Percentiles rank a stretch among this genome's conserved stretches.
These are phyloP conservation scores for Drosophila sp. DNA, from an alignment of 1,140 invertebrate species.

Conservation along the genomic window DNA sequence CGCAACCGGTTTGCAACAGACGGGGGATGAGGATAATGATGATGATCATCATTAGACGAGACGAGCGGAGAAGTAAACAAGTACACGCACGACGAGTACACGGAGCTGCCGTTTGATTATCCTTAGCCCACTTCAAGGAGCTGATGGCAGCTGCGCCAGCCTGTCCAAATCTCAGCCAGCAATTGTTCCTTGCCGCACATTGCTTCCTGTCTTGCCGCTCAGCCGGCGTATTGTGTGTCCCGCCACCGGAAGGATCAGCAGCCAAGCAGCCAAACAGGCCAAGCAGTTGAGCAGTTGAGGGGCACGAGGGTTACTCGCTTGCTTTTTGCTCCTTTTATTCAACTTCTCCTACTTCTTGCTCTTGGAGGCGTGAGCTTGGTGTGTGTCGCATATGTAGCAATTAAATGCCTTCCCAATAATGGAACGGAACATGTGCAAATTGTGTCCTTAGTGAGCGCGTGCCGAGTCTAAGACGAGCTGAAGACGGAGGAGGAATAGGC, in stretches of 20 bases:
- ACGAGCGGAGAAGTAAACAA: slow-evolving; percentile 59
- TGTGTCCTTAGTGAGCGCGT: slow-evolving; percentile 66
- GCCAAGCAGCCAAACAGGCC: no score
- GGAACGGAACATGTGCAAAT: slow-evolving; percentile 77
- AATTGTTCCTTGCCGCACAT: slow-evolving; percentile 79
- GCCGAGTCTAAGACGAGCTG: slow-evolving; percentile 44
- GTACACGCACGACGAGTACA: slow-evolving; percentile 62
- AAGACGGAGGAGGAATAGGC: slow-evolving; percentile 28
- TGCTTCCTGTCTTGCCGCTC: slow-evolving; percentile 72
- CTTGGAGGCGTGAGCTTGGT: slow-evolving; percentile 68
- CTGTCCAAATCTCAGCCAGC: slow-evolving; percentile 59
- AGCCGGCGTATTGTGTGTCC: slow-evolving; percentile 35
- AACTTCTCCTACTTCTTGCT: not conserved
- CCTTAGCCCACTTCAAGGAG: slow-evolving; percentile 72
- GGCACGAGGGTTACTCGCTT: slow-evolving; percentile 47
- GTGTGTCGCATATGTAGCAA: slow-evolving; percentile 82
- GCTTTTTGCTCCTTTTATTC: slow-evolving; percentile 4
- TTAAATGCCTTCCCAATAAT: slow-evolving; percentile 55
- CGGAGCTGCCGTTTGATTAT: slow-evolving; percentile 53
- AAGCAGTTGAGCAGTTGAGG: slow-evolving; percentile 9
- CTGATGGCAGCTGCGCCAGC: slow-evolving; percentile 59
- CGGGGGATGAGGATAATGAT: slow-evolving; percentile 41
- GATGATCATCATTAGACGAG: slow-evolving; percentile 33
- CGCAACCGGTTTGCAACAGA: slow-evolving; percentile 67
- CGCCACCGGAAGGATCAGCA: slow-evolving; percentile 75